phyloP scores from a whole-genome alignment of 2,888 invertebrate species.

The Amphimallon solstitiale region DNA sequence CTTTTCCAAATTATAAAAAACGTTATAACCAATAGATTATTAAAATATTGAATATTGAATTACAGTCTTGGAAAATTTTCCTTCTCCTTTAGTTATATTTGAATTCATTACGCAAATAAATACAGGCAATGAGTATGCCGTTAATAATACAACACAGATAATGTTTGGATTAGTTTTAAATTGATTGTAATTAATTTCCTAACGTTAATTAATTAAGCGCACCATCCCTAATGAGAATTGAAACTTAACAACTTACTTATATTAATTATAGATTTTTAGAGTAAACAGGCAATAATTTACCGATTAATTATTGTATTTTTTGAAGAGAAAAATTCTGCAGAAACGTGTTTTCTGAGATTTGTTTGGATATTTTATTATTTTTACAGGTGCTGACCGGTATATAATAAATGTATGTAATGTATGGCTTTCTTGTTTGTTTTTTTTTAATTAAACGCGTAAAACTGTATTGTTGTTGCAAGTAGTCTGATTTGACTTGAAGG shows the following conservation, averaged over 20 bases:
- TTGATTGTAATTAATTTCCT: conserved; percentile 27
- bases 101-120: conserved; percentile 7
- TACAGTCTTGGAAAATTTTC: too few relatives aligned
- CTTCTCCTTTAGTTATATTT: neutral
- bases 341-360: conserved; percentile 17
- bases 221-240: conserved; percentile 9
- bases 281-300: conserved; percentile 32
- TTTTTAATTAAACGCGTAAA: neutral
- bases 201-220: conserved; percentile 26
- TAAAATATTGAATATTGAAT: too few relatives aligned
- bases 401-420: neutral
- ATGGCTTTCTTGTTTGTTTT: conserved; percentile 7
- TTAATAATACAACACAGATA: conserved; percentile 33
- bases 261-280: conserved; percentile 16
- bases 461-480: neutral
- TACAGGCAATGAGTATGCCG: conserved; percentile 27
- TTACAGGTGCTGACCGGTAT: neutral
- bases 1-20: too few relatives aligned
- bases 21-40: too few relatives aligned
- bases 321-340: neutral
- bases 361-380: conserved; percentile 14
- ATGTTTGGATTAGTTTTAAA: conserved; percentile 25
- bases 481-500: neutral
- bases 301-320: conserved; percentile 29
- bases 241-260: conserved; percentile 20